Base-by-base conservation (phyloP, 2,113 vertebrate species). In the Myrmecobius fasciatus region DNA sequence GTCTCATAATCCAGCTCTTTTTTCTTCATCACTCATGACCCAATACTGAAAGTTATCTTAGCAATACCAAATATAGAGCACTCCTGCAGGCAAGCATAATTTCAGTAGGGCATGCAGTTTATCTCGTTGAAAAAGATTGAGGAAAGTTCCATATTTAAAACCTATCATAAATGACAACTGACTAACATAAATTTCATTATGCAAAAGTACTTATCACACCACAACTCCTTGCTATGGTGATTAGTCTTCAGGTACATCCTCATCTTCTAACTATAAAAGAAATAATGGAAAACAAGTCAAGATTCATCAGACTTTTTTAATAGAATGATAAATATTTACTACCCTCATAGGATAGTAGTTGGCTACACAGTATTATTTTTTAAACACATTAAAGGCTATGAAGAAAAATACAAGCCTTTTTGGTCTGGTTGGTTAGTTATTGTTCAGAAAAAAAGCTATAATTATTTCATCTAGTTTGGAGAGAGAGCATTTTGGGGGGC, bases 381-480 rank as follows among this genome's bases (percentile, higher is more conserved):
- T 92, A 93, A 97, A 95, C 36, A 96, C 94, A 98, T 96, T 96
- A 97, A 96, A 95, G 96, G 97, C 95, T 97, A 98, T 98, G 98
- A 95, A 98, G 97, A 97, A 98, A 98, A 98, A 96, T 93, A 97
- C 95, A 98, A 97, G 94, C 95, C 47, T 97, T 97, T 97, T 90
- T 97, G 93, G 93, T 97, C 94, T 89, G 17, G 94, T 96, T 98
- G 26, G 53, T 98, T 97, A 94, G 90, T 95, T 97, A 97, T 97
- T 98, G 90, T 97, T 97, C 83, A 93, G 56, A 90, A 51, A 89
- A 92, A 52, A 96, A 91, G 3, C 92, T 93, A 60, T 97, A 67
- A 96, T 98, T 98, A 98, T 98, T 98, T 98, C 92, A 98, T 98
- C 92, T 95, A 93, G 53, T 92, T 97, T 96, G 96, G 95, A 96